Evolutionary conservation across 1,140 invertebrate species (phyloP).

Genomic region (Nymphalis io): DNA sequence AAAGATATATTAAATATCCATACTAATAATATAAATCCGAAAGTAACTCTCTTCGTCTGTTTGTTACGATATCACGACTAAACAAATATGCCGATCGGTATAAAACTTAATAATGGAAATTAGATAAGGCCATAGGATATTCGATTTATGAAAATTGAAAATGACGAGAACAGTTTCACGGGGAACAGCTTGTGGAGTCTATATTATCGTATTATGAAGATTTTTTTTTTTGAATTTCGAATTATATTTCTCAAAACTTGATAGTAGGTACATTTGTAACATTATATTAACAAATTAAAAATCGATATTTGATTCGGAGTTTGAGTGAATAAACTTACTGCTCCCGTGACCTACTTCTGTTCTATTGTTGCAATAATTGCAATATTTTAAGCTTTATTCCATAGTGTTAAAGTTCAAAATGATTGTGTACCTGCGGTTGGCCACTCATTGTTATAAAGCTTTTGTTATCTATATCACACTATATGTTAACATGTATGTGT

Average conservation of each 20-base stretch:
- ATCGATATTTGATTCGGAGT: conserved; percentile 37
- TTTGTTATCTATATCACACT: conserved; percentile 34
- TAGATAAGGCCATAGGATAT: no score
- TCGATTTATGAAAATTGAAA: no score
- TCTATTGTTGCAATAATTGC: conserved; percentile 21
- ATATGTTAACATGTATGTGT: conserved; percentile 15
- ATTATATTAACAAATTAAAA: conserved; percentile 30
- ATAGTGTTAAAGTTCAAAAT: conserved; percentile 25
- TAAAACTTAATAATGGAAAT: no score
- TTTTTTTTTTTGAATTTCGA: no score
- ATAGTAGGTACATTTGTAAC: neutral
- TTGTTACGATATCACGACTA: no score
- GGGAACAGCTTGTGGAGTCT: no score
- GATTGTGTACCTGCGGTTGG: conserved; percentile 7
- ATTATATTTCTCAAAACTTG: neutral
- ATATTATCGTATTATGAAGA: no score
- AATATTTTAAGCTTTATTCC: conserved; percentile 16
- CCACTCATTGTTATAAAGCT: conserved; percentile 34
- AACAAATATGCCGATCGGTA: no score
- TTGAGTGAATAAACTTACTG: conserved; percentile 36
- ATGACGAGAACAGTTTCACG: no score
- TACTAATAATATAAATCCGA: no score
- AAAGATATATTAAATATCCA: no score
- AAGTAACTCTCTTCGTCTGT: no score
- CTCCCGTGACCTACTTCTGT: conserved; percentile 33